Percentiles rank a stretch among this genome's conserved stretches.
These are phyloP conservation scores for Mustelus asterias DNA, from an alignment of 2,113 vertebrate species.

Conservation along the genomic window DNA sequence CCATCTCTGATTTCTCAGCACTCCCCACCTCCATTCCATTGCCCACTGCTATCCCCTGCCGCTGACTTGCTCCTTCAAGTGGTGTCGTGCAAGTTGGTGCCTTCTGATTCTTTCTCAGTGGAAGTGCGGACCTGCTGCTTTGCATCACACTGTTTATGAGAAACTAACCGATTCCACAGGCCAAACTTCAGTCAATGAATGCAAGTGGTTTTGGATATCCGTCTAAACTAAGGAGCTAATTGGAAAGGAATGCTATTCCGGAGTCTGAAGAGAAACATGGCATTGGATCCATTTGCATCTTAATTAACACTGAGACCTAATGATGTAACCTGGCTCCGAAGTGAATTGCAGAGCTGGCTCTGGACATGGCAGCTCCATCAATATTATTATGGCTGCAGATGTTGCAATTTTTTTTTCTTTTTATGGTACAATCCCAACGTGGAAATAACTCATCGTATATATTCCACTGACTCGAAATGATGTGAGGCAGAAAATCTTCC, in stretches of 20 bases:
- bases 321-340: background rate
- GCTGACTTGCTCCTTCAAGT: background rate
- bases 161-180: background rate
- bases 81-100: background rate
- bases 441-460: background rate
- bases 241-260: background rate
- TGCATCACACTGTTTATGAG: background rate
- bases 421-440: background rate
- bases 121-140: background rate
- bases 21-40: background rate
- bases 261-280: background rate
- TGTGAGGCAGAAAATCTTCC: background rate
- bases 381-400: background rate
- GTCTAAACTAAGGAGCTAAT: background rate
- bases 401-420: background rate
- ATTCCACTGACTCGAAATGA: background rate
- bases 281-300: background rate
- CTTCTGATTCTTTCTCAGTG: background rate
- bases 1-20: background rate
- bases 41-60: background rate
- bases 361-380: background rate
- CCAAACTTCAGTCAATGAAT: background rate
- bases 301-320: background rate
- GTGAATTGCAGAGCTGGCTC: background rate
- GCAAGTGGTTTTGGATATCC: background rate